Evolutionary conservation across 2,797 vertebrate species (phyloP).

Genomic region (Parauchenoglanis punctatus): DNA sequence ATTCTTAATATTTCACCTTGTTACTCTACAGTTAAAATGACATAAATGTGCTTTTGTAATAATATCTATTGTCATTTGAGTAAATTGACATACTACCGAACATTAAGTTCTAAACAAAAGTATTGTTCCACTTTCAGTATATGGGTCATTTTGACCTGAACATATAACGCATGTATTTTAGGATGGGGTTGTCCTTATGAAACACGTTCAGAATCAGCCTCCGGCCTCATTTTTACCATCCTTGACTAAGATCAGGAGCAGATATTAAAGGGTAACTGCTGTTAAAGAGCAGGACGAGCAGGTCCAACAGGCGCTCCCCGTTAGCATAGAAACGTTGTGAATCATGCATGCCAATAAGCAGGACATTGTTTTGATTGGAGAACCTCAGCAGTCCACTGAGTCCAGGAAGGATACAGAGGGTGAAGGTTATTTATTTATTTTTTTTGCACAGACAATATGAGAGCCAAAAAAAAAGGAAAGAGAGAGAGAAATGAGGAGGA

Average conservation of each 20-base stretch:
- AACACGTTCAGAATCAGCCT: neutral
- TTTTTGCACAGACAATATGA: conserved; percentile 27
- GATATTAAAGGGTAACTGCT: conserved; percentile 20
- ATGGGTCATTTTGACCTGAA: neutral
- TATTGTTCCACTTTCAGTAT: neutral
- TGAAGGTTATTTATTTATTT: conserved; percentile 33
- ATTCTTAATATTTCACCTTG: neutral
- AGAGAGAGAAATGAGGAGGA: neutral
- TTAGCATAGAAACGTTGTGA: conserved; percentile 54
- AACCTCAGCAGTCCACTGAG: conserved; percentile 32
- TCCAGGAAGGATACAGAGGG: conserved; percentile 37
- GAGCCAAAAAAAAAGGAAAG: neutral
- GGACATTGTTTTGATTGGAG: conserved; percentile 62
- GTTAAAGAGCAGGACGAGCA: conserved; percentile 1
- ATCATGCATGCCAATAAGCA: conserved; percentile 68
- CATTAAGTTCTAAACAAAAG: neutral
- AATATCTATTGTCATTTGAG: neutral
- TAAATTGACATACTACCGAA: neutral
- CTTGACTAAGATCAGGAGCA: conserved; percentile 25
- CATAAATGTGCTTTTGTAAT: neutral
- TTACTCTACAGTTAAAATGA: neutral
- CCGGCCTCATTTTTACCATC: neutral
- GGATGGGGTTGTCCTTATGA: neutral
- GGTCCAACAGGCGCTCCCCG: conserved; percentile 10
- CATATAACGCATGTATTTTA: neutral